A percentile compares a stretch with the other conserved stretches of the same genome.
phyloP scores from a whole-genome alignment of 1,140 invertebrate genomes.

The Drosophila pallidifrons region DNA sequence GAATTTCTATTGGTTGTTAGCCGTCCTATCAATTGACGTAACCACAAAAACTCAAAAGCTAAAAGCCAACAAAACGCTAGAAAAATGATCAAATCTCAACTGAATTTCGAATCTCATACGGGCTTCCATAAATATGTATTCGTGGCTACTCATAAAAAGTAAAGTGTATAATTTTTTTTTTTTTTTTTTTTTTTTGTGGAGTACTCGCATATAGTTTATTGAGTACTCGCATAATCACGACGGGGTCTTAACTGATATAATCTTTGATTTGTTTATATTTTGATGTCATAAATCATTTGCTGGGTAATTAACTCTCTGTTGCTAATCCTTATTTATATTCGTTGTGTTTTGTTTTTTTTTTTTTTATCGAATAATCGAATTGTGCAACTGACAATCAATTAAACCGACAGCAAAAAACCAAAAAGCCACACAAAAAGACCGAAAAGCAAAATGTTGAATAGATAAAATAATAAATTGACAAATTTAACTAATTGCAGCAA shows the following conservation, averaged over 20 bases:
- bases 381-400: conserved; percentile 9
- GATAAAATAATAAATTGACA: conserved; percentile 29
- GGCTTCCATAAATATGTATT: not conserved
- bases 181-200: not conserved
- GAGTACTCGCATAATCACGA: conserved; percentile 11
- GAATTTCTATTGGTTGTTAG: conserved; percentile 34
- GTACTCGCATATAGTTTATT: not conserved
- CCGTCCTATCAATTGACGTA: conserved; percentile 14
- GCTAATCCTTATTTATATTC: not conserved
- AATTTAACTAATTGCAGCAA: conserved; percentile 21
- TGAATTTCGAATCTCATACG: not conserved
- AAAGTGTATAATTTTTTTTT: too few relatives aligned
- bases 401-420: not conserved
- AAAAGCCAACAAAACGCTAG: too few relatives aligned
- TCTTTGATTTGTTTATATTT: conserved; percentile 11
- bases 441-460: not conserved
- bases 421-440: not conserved
- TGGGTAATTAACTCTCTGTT: not conserved
- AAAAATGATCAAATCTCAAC: conserved; percentile 20
- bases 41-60: not conserved
- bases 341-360: not conserved
- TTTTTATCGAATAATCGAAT: not conserved
- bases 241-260: not conserved
- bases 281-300: conserved; percentile 1
- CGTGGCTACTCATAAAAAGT: too few relatives aligned